Evolutionary conservation across 23 tunicate genomes (phyloP), one percentile per base, ranked within the genome.

Genomic region (Halocynthia roretzi): DNA sequence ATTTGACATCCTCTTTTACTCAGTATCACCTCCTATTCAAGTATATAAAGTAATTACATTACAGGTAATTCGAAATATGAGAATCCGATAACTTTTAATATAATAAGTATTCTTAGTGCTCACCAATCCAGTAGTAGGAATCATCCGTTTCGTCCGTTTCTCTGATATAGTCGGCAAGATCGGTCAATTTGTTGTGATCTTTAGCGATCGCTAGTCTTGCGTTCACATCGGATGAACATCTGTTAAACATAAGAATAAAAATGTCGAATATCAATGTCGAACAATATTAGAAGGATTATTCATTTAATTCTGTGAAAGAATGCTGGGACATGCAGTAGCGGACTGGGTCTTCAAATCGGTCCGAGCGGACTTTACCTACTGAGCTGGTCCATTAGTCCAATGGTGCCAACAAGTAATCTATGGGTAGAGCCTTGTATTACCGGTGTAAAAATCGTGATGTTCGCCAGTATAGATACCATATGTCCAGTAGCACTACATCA

Each of bases 91-190:
- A 31, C 44, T 31, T 58, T 58, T 15, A 58, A 15, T 14, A 15
- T 14, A n/a, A 58, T 15, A 58, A 58, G 4, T n/a, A 58, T 58
- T 15, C 15, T 58, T n/a, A 67, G 40, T 67, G 12, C 72, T 82
- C 76, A 90, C 97, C 97, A n/a, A 90, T 90, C 97, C 97, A 90
- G 51, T 90, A 90, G 71, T 65, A 81, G 9, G 87, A 88, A 49
- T 85, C 86, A 44, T 85, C 90, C 8, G 82, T 76, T n/a, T 85
- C 87, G 40, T 85, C 90, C 57, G 77, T 72, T 14, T 90, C 91
- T 7, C 84, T 79, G 57, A 90, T 90, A 63, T 85, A 83, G 58
- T 85, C 90, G 21, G 97, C 97, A 18, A 90, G 71, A 19, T 81
- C 81, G 15, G 90, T 85, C 72, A 90, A 77, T 11, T 80, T 80